Conservation (phyloP, 1,140 invertebrate species). For the Mamestra configurata region DNA sequence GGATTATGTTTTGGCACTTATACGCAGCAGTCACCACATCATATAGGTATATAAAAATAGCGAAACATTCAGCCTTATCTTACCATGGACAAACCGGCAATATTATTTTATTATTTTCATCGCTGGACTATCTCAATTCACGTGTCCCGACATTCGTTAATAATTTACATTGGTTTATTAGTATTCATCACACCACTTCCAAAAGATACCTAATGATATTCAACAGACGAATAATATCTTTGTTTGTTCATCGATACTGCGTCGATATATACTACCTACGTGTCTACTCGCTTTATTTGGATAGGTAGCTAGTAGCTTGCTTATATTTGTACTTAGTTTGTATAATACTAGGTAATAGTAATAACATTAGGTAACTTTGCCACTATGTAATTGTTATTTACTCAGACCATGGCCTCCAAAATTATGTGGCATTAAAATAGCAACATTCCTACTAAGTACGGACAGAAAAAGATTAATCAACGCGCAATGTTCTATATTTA, state of each 20-base stretch:
- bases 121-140: background rate
- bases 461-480: background rate
- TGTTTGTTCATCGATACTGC: background rate
- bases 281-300: background rate
- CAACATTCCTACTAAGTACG: background rate
- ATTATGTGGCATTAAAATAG: background rate
- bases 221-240: slow-evolving; percentile 4
- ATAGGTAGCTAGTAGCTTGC: too few relatives aligned
- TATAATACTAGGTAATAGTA: too few relatives aligned
- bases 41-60: background rate
- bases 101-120: slow-evolving; percentile 7
- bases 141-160: slow-evolving; percentile 6
- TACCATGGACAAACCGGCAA: background rate
- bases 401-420: too few relatives aligned
- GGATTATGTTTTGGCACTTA: slow-evolving; percentile 12
- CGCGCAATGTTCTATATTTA: background rate
- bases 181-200: slow-evolving; percentile 2
- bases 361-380: background rate
- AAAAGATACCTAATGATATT: slow-evolving; percentile 3
- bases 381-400: too few relatives aligned
- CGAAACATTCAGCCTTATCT: background rate
- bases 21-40: background rate
- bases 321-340: too few relatives aligned
- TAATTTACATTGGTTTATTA: slow-evolving; percentile 11
- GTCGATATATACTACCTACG: too few relatives aligned